Evolutionary conservation across 2,113 vertebrate species (phyloP).

Genomic region (Microtus richardsoni): DNA sequence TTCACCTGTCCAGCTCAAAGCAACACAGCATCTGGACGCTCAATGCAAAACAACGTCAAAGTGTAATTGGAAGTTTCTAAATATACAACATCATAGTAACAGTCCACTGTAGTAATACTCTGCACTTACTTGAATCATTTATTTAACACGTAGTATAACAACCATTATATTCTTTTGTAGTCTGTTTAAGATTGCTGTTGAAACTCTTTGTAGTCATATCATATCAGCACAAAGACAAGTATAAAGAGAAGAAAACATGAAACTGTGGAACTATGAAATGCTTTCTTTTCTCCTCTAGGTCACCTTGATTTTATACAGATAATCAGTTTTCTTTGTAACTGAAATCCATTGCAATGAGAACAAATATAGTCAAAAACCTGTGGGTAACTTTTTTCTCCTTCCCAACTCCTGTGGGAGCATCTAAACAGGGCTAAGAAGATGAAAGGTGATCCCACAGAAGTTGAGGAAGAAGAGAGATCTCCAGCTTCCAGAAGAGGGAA

Average conservation of each 20-base stretch:
- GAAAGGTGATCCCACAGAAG: background rate
- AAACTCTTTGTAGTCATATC: background rate
- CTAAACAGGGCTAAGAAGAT: background rate
- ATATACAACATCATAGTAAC: background rate
- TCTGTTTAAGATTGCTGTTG: background rate
- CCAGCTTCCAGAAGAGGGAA: background rate
- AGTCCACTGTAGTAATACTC: background rate
- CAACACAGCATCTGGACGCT: background rate
- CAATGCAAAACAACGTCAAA: background rate
- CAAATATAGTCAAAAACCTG: background rate
- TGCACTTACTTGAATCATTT: background rate
- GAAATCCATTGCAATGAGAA: background rate
- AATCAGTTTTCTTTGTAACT: background rate
- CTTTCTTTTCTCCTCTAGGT: background rate
- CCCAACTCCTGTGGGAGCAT: background rate
- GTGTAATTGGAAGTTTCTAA: background rate
- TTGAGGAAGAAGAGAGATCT: background rate
- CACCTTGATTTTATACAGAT: background rate
- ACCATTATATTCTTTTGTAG: background rate
- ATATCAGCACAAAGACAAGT: background rate
- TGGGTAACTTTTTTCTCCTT: background rate
- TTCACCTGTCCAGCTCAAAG: background rate
- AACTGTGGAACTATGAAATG: background rate
- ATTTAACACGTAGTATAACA: background rate
- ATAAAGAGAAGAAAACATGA: background rate